Conservation (phyloP, 2,113 vertebrate species). For the Orientallactaga bullata region DNA sequence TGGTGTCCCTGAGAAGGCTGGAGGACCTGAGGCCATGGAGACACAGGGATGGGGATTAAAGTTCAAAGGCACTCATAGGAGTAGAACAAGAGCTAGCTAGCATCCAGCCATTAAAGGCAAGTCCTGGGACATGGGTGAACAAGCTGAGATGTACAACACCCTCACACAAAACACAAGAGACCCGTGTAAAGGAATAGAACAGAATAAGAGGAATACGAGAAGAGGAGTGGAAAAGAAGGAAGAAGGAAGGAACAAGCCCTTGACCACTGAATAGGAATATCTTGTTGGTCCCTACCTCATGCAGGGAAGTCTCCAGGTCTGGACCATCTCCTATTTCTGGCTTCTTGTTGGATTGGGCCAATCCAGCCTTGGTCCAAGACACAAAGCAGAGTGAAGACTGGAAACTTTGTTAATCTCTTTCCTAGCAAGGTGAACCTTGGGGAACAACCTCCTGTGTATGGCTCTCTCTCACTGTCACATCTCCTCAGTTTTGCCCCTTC, state of each 20-base stretch:
- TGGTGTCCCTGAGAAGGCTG: neutral
- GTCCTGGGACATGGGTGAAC: neutral
- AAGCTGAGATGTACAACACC: accelerated
- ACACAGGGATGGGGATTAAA: neutral
- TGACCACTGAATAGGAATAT: neutral
- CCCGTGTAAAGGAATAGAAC: neutral
- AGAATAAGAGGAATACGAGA: accelerated
- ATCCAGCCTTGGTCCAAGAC: neutral
- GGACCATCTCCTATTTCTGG: neutral
- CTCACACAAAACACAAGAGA: accelerated
- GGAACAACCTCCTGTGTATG: neutral
- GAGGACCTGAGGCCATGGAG: neutral
- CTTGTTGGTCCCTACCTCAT: accelerated
- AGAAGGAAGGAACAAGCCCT: too few relatives aligned
- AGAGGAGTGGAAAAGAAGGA: neutral
- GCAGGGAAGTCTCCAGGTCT: neutral
- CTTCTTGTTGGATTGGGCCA: neutral
- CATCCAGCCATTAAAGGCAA: neutral
- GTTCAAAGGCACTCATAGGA: accelerated
- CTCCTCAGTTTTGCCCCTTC: neutral
- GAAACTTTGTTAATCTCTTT: neutral
- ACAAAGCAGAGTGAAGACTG: neutral
- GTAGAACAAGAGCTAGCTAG: neutral
- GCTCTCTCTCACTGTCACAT: neutral
- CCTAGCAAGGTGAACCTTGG: neutral